phyloP scores from a whole-genome alignment of 1,140 invertebrate genomes.

The Olivierus martensii region DNA sequence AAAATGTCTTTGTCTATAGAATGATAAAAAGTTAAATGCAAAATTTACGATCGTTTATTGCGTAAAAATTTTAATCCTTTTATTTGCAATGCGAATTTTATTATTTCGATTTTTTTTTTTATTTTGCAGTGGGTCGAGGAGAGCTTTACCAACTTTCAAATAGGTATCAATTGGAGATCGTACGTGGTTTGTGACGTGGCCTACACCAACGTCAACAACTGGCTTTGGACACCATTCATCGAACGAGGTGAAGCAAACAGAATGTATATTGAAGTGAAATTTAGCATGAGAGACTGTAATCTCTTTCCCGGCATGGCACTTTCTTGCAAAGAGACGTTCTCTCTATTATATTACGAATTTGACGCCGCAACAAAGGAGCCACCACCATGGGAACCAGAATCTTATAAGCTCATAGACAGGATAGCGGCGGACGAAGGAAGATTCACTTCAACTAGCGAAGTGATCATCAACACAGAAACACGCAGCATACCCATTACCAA shows the following conservation, averaged over 20 bases:
- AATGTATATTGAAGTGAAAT: conserved; percentile 94
- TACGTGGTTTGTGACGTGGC: conserved; percentile 96
- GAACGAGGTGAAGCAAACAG: conserved; percentile 82
- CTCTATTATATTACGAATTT: conserved; percentile 89
- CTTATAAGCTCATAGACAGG: conserved; percentile 74
- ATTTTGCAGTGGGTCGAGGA: conserved; percentile 82
- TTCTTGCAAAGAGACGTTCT: conserved; percentile 85
- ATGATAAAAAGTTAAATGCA: too few relatives aligned
- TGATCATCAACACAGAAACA: conserved; percentile 83
- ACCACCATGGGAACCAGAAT: conserved; percentile 76
- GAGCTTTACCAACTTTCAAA: conserved; percentile 88
- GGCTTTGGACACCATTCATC: conserved; percentile 95
- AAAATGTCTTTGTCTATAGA: too few relatives aligned
- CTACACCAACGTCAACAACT: conserved; percentile 94
- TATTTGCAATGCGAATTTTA: too few relatives aligned
- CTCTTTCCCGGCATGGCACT: conserved; percentile 51
- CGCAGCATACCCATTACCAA: conserved; percentile 87
- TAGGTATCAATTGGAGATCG: conserved; percentile 89
- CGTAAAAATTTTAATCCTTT: too few relatives aligned
- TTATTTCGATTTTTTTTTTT: too few relatives aligned
- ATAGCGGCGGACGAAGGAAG: conserved; percentile 84
- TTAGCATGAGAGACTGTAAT: conserved; percentile 89
- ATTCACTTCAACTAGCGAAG: conserved; percentile 80
- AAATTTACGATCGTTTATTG: too few relatives aligned
- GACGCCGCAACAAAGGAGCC: conserved; percentile 82